Evolutionary conservation across 2,113 vertebrate species (phyloP).

Genomic region (Dasypus novemcinctus): DNA sequence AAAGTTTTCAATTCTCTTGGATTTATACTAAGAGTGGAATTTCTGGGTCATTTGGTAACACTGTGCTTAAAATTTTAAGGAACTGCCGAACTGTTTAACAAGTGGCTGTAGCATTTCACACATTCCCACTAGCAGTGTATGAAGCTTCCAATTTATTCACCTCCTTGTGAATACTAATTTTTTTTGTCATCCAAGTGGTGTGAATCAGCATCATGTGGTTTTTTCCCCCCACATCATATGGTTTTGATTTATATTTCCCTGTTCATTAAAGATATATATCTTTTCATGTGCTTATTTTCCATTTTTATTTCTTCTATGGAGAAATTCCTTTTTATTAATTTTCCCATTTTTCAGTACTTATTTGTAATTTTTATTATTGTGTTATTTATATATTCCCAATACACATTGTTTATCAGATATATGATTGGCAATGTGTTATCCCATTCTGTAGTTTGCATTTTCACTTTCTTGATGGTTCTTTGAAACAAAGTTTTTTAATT

Average conservation of each 20-base stretch:
- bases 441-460: not conserved
- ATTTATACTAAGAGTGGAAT: not conserved
- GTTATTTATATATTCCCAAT: constrained; percentile 6
- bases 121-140: not conserved
- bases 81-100: not conserved
- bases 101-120: not conserved
- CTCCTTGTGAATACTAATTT: not conserved
- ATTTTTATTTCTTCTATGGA: not conserved
- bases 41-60: too few species aligned
- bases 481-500: not conserved
- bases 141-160: too few species aligned
- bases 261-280: not conserved
- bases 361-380: not conserved
- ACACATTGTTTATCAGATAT: not conserved
- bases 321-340: not conserved
- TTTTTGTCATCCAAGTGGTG: not conserved
- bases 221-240: not conserved
- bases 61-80: not conserved
- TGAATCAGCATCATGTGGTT: not conserved
- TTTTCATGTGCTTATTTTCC: too few species aligned
- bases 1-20: not conserved
- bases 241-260: not conserved
- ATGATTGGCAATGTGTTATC: not conserved
- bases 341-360: not conserved
- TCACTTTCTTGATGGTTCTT: not conserved